Conservation (phyloP, 2,797 vertebrate genomes). For the Psittacula echo region DNA sequence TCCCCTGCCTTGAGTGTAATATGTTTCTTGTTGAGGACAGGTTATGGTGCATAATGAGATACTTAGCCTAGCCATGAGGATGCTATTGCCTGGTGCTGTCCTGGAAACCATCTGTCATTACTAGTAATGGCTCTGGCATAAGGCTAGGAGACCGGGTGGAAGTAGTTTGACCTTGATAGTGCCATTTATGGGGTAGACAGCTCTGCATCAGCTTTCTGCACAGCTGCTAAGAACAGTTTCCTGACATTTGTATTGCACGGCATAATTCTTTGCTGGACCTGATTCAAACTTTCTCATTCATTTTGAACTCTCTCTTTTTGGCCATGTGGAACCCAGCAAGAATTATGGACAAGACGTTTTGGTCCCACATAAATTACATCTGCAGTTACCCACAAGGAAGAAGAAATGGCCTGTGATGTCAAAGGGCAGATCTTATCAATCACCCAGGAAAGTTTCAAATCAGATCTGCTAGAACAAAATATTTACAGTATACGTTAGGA, state of each 20-base stretch:
- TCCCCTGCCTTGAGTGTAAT: not conserved
- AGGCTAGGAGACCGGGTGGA: not conserved
- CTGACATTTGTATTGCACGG: not conserved
- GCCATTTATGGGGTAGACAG: not conserved
- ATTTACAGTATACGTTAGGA: not conserved
- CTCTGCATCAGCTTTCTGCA: not conserved
- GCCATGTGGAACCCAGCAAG: not conserved
- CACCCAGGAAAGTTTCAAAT: not conserved
- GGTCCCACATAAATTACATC: not conserved
- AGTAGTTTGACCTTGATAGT: not conserved
- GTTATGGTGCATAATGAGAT: fast-evolving
- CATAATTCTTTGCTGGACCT: not conserved
- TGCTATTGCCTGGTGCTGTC: not conserved
- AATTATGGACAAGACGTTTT: not conserved
- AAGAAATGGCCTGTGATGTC: slow-evolving; percentile 2
- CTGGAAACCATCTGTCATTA: not conserved
- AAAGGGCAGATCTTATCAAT: not conserved
- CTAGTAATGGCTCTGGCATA: not conserved
- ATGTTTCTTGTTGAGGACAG: not conserved
- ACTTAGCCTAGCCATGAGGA: not conserved
- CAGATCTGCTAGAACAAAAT: slow-evolving; percentile 4
- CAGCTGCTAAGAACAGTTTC: not conserved
- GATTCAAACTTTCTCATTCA: not conserved
- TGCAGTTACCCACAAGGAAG: not conserved
- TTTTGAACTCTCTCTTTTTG: not conserved